These are phyloP conservation scores for Cydia amplana DNA, from an alignment of 1,140 invertebrate species.

Conservation along the genomic window DNA sequence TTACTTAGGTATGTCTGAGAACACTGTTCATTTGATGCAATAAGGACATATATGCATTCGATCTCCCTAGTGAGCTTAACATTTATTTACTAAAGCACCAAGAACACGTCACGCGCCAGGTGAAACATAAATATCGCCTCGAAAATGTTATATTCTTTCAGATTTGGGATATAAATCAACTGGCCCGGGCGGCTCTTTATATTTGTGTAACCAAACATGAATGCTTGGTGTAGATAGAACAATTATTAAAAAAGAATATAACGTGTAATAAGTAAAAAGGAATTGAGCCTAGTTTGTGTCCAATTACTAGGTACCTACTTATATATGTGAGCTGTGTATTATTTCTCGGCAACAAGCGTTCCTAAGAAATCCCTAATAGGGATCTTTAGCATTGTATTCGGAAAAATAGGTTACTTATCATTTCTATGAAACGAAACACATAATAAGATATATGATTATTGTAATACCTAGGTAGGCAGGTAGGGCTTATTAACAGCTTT, in stretches of 20 bases:
- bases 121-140: conserved; percentile 30
- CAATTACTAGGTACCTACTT: background rate
- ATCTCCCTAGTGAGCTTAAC: background rate
- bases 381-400: too few relatives aligned
- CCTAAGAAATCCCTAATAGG: too few relatives aligned
- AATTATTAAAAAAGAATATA: background rate
- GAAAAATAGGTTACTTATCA: too few relatives aligned
- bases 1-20: conserved; percentile 20
- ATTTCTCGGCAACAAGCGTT: too few relatives aligned
- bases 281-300: background rate
- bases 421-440: too few relatives aligned
- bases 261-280: background rate
- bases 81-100: conserved; percentile 1
- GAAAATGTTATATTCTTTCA: conserved; percentile 29
- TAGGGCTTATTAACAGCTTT: too few relatives aligned
- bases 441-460: too few relatives aligned
- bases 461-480: too few relatives aligned
- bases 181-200: background rate
- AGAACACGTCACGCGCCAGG: conserved; percentile 14
- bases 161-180: conserved; percentile 25
- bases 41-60: background rate
- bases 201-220: conserved; percentile 15
- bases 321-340: too few relatives aligned
- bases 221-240: background rate
- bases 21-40: background rate